Percentiles rank a stretch among this genome's conserved stretches.
Conservation (phyloP, 1,140 invertebrate species). For the Notospermus geniculatus region DNA sequence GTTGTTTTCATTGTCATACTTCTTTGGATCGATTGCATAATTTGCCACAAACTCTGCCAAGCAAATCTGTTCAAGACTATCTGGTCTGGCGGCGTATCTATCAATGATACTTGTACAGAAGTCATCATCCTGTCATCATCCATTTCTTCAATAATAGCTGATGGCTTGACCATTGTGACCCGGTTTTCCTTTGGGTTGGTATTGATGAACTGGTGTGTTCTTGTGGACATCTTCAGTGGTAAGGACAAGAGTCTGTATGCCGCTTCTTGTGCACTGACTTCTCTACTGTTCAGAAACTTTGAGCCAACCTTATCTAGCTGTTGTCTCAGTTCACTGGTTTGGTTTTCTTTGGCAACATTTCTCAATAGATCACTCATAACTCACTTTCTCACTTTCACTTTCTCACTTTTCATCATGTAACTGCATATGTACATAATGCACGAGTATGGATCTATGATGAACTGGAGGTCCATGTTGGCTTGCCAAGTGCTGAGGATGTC, state of each 20-base stretch:
- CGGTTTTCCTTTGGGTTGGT: neutral
- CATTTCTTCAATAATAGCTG: neutral
- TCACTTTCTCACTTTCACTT: no score
- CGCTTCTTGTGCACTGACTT: constrained; percentile 29
- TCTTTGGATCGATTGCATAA: neutral
- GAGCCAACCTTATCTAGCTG: neutral
- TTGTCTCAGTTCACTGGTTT: neutral
- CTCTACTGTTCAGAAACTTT: constrained; percentile 19
- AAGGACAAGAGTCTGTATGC: constrained; percentile 23
- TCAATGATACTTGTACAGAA: constrained; percentile 5
- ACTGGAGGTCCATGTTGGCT: constrained; percentile 6
- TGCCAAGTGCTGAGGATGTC: constrained; percentile 2
- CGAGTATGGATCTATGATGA: constrained; percentile 1
- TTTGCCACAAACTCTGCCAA: constrained; percentile 1
- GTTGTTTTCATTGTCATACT: neutral
- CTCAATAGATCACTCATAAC: constrained; percentile 1
- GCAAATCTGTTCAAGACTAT: neutral
- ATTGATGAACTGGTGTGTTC: neutral
- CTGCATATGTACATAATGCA: neutral
- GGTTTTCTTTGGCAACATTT: neutral
- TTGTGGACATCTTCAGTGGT: constrained; percentile 12
- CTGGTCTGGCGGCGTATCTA: neutral
- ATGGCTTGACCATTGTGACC: neutral
- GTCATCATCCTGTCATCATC: neutral
- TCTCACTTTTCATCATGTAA: constrained; percentile 3